Evolutionary conservation across 2,888 invertebrate genomes (phyloP), one percentile per base, ranked within the genome.

Genomic region (Octodonta nipae): DNA sequence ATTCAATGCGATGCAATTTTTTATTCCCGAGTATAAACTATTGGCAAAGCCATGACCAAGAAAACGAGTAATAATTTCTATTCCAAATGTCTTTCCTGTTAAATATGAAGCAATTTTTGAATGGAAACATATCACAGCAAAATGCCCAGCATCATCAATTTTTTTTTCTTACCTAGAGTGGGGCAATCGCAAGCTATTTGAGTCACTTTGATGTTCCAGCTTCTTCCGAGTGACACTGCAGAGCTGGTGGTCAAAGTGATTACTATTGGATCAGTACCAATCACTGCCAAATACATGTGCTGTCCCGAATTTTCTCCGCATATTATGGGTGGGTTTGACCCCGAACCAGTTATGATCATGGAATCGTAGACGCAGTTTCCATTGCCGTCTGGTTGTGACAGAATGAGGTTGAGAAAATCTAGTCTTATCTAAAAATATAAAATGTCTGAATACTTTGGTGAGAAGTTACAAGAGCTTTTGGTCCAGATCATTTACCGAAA

Each of bases 271-370:
- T 65, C 64, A 13, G 71, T 69, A 1, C 72, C 74, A 47, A 76
- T 73, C 49, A 85, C 84, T 52, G 80, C 76, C 1, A 83, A 70
- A 49, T 78, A 84, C 14, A 84, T 67, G 46, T 81, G 80, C 55
- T 85, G 80, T 1, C 83, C 84, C 1, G 76, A 73, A 56, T 84
- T 81, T 53, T 81, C 80, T 0, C 87, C 87, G 53, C 87, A 88
- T 36, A 88, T 70, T 0, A 82, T 78, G 0, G 81, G 82, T 3
- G 80, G 71, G 4, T 65, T 56, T 0, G 78, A 75, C 34, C 76
- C 73, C 1, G 78, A 76, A 1, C 82, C 81, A 0, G 74, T 69
- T 14, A 85, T 66, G 3, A 74, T 68, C 38, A 88, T 62, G 3
- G 75, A 71, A 55, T 88, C 87, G 0, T 70, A 73, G 8, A 62